Percentiles rank a stretch among this genome's conserved stretches.
These are phyloP conservation scores for Oriolus oriolus DNA, from an alignment of 2,113 vertebrate genomes.

Conservation along the genomic window DNA sequence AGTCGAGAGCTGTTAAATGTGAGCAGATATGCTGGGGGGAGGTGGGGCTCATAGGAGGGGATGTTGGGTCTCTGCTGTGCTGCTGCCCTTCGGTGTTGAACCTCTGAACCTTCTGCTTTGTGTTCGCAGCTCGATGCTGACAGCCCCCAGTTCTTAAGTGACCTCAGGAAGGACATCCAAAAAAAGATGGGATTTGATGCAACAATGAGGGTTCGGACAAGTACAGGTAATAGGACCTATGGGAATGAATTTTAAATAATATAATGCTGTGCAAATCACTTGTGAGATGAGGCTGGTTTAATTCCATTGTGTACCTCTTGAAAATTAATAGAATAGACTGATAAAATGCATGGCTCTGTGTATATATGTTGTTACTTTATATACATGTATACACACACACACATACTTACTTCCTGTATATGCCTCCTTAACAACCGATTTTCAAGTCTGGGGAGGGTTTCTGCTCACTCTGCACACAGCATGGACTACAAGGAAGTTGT, in stretches of 20 bases:
- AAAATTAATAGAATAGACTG: background rate
- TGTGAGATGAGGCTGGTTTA: background rate
- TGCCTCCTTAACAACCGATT: too few relatives aligned
- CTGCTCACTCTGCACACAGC: background rate
- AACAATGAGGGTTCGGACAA: constrained; percentile 93
- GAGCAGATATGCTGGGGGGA: background rate
- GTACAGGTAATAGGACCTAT: constrained; percentile 78
- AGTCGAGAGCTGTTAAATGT: background rate
- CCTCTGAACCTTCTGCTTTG: background rate
- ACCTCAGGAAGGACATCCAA: constrained; percentile 83
- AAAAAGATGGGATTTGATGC: constrained; percentile 89
- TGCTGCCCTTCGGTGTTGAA: constrained; percentile 32
- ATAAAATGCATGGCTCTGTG: background rate
- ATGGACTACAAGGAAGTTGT: background rate
- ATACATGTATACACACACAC: background rate
- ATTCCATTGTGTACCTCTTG: background rate
- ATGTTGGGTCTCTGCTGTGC: background rate
- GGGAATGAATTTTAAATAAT: background rate
- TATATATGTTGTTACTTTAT: background rate
- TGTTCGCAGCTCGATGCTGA: constrained; percentile 77
- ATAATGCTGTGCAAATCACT: fast-evolving
- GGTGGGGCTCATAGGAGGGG: too few relatives aligned
- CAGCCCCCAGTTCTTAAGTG: constrained; percentile 83
- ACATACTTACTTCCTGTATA: background rate
- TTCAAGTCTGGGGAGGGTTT: background rate